Evolutionary conservation across 2,797 vertebrate genomes (phyloP).

Genomic region (Chaenodraco wilsoni): DNA sequence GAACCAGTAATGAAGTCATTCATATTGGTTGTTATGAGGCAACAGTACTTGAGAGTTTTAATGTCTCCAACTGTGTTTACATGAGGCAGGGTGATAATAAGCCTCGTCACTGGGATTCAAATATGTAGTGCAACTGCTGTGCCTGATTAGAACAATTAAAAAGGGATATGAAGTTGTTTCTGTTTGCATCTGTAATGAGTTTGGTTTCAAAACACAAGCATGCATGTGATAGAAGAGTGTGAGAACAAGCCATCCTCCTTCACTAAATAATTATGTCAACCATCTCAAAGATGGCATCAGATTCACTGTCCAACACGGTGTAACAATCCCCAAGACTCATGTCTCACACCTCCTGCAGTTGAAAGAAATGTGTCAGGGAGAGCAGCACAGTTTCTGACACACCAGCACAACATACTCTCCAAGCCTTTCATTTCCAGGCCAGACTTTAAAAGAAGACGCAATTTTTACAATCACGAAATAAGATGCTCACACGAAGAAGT

Average conservation of each 20-base stretch:
- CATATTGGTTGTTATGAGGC: constrained; percentile 13
- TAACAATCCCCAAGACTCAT: constrained; percentile 1
- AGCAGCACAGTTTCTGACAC: neutral
- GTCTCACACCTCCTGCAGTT: neutral
- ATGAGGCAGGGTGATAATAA: constrained; percentile 3
- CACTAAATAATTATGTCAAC: constrained; percentile 2
- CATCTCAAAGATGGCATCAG: neutral
- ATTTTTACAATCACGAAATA: constrained; percentile 1
- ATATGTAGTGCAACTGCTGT: neutral
- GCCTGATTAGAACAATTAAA: neutral
- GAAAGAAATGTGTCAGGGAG: neutral
- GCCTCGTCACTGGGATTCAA: constrained; percentile 11
- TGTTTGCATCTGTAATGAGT: neutral
- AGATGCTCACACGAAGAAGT: neutral
- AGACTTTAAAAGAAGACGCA: neutral
- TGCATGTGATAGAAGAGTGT: neutral
- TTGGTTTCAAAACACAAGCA: neutral
- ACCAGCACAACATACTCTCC: neutral
- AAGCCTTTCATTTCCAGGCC: neutral
- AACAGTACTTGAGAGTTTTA: neutral
- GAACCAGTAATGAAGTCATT: constrained; percentile 6
- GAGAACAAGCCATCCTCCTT: neutral
- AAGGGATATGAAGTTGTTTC: neutral
- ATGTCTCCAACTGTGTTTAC: neutral
- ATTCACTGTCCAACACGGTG: constrained; percentile 6